phyloP scores from a whole-genome alignment of 2,888 invertebrate species.

The Vanessa cardui region DNA sequence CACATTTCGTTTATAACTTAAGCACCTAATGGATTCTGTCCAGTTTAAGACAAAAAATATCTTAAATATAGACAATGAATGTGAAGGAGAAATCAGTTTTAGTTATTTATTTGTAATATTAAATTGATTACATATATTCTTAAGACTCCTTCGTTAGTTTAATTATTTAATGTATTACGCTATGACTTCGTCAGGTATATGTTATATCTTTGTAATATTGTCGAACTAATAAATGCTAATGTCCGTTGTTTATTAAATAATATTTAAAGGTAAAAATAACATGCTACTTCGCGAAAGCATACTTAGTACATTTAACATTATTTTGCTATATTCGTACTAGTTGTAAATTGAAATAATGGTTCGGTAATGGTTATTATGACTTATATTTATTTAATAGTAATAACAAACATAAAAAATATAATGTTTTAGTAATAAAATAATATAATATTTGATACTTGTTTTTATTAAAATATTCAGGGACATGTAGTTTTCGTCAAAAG shows the following conservation, averaged over 20 bases:
- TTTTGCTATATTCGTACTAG: background rate
- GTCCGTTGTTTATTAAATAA: background rate
- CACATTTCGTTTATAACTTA: background rate
- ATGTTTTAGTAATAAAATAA: no score
- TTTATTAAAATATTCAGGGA: no score
- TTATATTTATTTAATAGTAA: no score
- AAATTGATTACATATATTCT: constrained; percentile 1
- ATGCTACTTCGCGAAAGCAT: background rate
- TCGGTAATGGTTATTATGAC: no score
- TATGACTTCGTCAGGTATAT: background rate
- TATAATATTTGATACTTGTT: no score
- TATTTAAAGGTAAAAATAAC: background rate
- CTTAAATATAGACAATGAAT: no score
- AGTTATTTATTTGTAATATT: constrained; percentile 7
- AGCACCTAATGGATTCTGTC: no score
- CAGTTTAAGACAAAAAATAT: no score
- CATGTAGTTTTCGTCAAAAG: no score
- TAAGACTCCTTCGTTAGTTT: background rate
- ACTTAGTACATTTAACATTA: background rate
- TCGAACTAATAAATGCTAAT: background rate
- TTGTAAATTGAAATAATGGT: background rate
- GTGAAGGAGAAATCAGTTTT: constrained; percentile 1
- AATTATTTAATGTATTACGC: background rate
- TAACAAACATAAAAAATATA: no score
- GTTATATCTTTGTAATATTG: background rate